Conservation (phyloP, 1,140 invertebrate species). For the Danaus plexippus region DNA sequence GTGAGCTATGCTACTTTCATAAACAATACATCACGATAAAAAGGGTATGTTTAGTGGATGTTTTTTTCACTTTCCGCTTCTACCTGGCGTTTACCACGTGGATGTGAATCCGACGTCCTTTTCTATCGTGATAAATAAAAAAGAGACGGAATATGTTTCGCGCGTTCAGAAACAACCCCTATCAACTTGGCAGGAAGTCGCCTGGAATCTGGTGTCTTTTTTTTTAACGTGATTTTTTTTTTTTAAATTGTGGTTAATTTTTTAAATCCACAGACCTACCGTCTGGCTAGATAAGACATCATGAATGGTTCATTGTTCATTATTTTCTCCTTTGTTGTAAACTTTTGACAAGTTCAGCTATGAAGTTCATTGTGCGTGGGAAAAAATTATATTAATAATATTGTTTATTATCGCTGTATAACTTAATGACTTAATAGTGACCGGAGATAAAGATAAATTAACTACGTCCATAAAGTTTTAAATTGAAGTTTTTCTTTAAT, state of each 20-base stretch:
- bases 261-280: slow-evolving; percentile 49
- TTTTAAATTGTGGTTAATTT: slow-evolving; percentile 57
- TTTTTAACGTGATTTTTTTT: slow-evolving; percentile 34
- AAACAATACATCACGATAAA: slow-evolving; percentile 56
- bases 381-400: slow-evolving; percentile 20
- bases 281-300: slow-evolving; percentile 46
- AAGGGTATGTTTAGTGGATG: slow-evolving; percentile 63
- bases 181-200: slow-evolving; percentile 56
- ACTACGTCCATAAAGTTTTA: too few species aligned
- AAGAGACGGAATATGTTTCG: slow-evolving; percentile 41
- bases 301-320: slow-evolving; percentile 54
- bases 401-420: slow-evolving; percentile 22
- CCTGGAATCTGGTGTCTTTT: slow-evolving; percentile 65
- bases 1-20: slow-evolving; percentile 52
- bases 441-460: slow-evolving; percentile 15
- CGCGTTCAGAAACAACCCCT: slow-evolving; percentile 46
- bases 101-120: slow-evolving; percentile 42
- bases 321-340: slow-evolving; percentile 30
- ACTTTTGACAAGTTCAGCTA: slow-evolving; percentile 29
- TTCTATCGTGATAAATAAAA: slow-evolving; percentile 26
- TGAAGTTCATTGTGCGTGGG: slow-evolving; percentile 29
- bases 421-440: slow-evolving; percentile 43
- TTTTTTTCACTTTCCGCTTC: slow-evolving; percentile 58
- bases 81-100: slow-evolving; percentile 60
- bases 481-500: too few species aligned